Conservation (phyloP, 2,888 invertebrate genomes). For the Tenodera sinensis region DNA sequence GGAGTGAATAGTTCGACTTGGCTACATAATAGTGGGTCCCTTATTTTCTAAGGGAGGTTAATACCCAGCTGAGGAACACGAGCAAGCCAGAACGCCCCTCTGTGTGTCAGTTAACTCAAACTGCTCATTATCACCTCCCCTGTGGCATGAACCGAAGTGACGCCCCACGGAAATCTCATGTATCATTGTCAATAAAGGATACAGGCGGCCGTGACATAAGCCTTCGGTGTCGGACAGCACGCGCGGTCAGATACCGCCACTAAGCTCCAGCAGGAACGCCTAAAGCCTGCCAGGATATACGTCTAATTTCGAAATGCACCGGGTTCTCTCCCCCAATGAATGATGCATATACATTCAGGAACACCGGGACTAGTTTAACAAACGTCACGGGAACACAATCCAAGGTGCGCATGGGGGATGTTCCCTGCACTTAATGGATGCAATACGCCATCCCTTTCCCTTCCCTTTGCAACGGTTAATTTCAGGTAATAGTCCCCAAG, state of each 20-base stretch:
- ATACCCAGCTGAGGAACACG: not conserved
- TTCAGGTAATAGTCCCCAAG: not conserved
- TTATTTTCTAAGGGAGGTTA: too few species aligned
- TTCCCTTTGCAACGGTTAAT: not conserved
- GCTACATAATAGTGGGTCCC: too few species aligned
- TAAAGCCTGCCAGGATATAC: slow-evolving; percentile 1
- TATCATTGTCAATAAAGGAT: not conserved
- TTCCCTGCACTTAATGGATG: not conserved
- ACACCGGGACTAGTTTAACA: not conserved
- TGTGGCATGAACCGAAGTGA: not conserved
- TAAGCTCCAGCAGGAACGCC: not conserved
- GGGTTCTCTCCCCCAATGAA: not conserved
- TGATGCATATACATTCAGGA: not conserved
- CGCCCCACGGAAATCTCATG: not conserved
- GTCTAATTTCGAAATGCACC: slow-evolving; percentile 5
- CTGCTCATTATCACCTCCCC: not conserved
- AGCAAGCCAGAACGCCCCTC: not conserved
- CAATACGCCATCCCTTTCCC: not conserved
- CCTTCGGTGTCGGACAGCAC: not conserved
- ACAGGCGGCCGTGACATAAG: not conserved
- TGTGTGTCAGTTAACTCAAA: not conserved
- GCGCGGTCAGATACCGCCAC: not conserved
- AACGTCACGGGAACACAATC: not conserved
- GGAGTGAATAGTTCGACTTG: too few species aligned
- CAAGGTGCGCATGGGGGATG: not conserved